phyloP scores from a whole-genome alignment of 2,113 vertebrate genomes.

The Capricornis sumatraensis region DNA sequence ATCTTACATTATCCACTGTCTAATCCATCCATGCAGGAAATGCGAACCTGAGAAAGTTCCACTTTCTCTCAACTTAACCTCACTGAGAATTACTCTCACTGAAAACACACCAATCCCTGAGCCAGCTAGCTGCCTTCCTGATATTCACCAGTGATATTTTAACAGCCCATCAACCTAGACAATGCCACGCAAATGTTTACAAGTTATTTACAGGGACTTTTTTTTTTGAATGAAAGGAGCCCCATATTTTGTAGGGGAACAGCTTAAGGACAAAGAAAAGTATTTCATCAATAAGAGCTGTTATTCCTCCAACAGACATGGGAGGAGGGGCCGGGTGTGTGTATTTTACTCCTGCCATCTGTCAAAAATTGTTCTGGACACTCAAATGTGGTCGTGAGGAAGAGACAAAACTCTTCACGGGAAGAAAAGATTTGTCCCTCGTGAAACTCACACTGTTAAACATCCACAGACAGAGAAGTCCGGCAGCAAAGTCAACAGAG shows the following conservation, averaged over 20 bases:
- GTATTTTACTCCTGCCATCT: neutral
- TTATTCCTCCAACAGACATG: neutral
- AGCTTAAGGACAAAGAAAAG: neutral
- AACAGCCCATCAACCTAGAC: neutral
- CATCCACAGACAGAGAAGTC: neutral
- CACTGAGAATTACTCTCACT: neutral
- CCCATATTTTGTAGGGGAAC: neutral
- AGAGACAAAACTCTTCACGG: neutral
- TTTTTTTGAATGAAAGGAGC: neutral
- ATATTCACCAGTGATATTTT: neutral
- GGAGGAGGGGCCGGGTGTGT: rapidly evolving
- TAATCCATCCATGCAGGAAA: neutral
- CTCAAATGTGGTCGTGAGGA: neutral
- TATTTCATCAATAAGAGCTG: neutral
- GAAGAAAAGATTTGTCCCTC: neutral
- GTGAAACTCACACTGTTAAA: neutral
- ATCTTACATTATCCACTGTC: neutral
- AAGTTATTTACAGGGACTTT: neutral
- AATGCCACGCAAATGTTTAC: neutral
- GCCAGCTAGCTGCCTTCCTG: neutral
- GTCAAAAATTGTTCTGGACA: neutral
- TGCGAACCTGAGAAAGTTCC: neutral
- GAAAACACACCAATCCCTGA: neutral
- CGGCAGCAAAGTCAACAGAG: neutral
- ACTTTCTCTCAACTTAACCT: neutral